phyloP scores from a whole-genome alignment of 2,888 invertebrate genomes.

The Xylota sylvarum region DNA sequence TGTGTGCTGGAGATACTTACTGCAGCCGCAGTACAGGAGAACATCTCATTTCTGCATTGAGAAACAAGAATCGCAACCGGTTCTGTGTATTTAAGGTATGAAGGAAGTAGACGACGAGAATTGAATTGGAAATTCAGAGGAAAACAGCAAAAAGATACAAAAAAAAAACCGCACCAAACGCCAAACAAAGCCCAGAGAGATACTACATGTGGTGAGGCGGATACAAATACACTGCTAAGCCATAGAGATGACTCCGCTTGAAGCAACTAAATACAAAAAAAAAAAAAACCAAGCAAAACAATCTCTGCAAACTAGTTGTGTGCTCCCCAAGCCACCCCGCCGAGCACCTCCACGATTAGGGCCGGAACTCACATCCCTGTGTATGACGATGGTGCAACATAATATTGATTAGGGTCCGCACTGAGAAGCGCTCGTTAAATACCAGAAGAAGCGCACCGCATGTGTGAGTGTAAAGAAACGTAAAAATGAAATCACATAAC shows the following conservation, averaged over 20 bases:
- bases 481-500: conserved; percentile 62
- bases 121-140: conserved; percentile 72
- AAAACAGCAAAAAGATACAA: conserved; percentile 10
- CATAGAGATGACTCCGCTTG: conserved; percentile 43
- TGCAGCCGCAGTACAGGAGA: conserved; percentile 29
- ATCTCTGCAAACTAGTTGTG: conserved; percentile 69
- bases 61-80: conserved; percentile 70
- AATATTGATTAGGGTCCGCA: conserved; percentile 72
- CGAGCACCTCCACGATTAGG: conserved; percentile 36
- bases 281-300: conserved; percentile 40
- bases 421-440: conserved; percentile 57
- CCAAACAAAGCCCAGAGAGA: conserved; percentile 57
- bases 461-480: conserved; percentile 67
- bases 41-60: conserved; percentile 60
- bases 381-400: conserved; percentile 65
- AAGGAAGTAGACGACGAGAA: conserved; percentile 76
- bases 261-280: conserved; percentile 12
- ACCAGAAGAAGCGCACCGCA: conserved; percentile 67
- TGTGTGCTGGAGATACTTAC: conserved; percentile 15
- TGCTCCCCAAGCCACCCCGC: conserved; percentile 8
- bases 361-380: conserved; percentile 66
- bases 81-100: conserved; percentile 61
- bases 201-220: conserved; percentile 56
- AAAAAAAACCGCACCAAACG: conserved; percentile 38
- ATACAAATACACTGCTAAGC: conserved; percentile 53